Base-by-base conservation (phyloP, 2,113 vertebrate genomes). In the Stegastes partitus region DNA sequence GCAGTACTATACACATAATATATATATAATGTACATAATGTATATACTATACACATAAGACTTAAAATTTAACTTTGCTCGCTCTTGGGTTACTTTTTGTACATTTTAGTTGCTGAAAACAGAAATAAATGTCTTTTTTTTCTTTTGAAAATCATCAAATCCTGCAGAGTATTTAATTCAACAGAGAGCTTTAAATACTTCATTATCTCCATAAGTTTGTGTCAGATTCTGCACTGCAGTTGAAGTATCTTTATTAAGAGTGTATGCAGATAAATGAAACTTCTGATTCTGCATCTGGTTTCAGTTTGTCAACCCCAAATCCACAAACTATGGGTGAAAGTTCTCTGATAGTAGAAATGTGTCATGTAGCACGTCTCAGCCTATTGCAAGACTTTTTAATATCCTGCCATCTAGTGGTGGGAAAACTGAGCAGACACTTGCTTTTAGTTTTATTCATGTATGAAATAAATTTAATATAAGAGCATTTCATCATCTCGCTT, bases 321-420 rank as follows among this genome's bases (percentile, higher is more conserved):
- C 63, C 39, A 56, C 62, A 67, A 23, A 77, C 71, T 67, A 64
- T 47, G 47, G 5, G 16, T 3, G 14, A 26, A 10, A 61, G 31
- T 42, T 49, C 22, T 56, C 19, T 11, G 39, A 34, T 16, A 59
- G 19, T n/a, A 22, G 23, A 53, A 74, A 57, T 14, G 56, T 23
- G 66, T 67, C 34, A 10, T 68, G 49, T 15, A 3, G 0, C 16
- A 18, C 7, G 10, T 45, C 1, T 50, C 14, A 37, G 15, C 34
- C 28, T 31, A 2, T 12, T 50, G 5, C 15, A 26, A 18, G 11
- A 39, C 16, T 37, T 44, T 67, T 87, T 12, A 1, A 51, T 31
- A 55, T 39, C 67, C 64, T 89, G 91, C 91, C 93, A 79, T 64
- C 93, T 90, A 74, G 87, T 93, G 93, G 90, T 76, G 23, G 18